Evolutionary conservation across 1,140 invertebrate genomes (phyloP).

Genomic region (Parasteatoda tepidariorum): DNA sequence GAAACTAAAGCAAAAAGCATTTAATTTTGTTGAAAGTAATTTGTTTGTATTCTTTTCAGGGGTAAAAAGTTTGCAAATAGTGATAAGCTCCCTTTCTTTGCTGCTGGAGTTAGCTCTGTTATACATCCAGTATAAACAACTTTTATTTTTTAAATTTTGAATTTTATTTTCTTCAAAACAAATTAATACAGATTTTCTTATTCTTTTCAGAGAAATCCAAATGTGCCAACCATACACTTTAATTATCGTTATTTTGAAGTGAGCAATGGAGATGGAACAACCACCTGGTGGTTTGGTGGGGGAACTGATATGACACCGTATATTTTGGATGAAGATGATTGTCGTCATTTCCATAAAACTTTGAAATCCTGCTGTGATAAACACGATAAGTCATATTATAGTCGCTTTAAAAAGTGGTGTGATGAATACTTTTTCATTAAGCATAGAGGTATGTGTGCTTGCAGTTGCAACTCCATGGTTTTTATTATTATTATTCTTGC

Average conservation of each 20-base stretch:
- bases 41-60: no score
- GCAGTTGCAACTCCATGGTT: no score
- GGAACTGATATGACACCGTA: conserved; percentile 97
- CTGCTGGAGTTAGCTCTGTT: conserved; percentile 95
- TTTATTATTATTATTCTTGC: no score
- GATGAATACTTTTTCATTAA: conserved; percentile 93
- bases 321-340: conserved; percentile 88
- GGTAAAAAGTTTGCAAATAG: conserved; percentile 76
- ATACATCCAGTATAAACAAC: conserved; percentile 96
- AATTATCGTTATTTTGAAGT: conserved; percentile 99
- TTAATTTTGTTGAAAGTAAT: no score
- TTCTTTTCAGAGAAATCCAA: conserved; percentile 79
- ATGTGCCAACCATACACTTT: conserved; percentile 97
- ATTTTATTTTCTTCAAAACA: no score
- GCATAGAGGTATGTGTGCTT: conserved; percentile 76
- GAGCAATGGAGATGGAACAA: conserved; percentile 77
- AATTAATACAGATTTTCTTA: no score
- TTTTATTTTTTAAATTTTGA: no score
- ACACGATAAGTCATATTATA: conserved; percentile 84
- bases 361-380: conserved; percentile 91
- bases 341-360: conserved; percentile 85
- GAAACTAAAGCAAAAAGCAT: no score
- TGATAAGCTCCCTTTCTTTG: conserved; percentile 87
- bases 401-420: conserved; percentile 95
- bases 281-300: conserved; percentile 92